Evolutionary conservation across 35 echinoderm and acorn worm genomes (phyloP), one percentile per base, ranked within the genome.

Genomic region (Strongylocentrotus purpuratus): DNA sequence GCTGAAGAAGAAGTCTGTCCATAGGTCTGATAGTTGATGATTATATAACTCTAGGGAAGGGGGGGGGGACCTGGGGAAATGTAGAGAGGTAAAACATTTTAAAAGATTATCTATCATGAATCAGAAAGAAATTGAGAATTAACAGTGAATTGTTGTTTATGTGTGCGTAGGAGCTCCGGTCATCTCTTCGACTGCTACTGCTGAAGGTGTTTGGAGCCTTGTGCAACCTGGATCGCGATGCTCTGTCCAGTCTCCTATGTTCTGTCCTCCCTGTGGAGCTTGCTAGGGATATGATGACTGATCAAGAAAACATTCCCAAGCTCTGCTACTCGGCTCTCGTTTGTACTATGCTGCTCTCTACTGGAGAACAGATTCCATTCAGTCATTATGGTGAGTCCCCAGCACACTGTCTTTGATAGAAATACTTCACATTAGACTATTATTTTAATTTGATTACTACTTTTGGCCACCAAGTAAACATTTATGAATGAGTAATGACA

Each of bases 221-320:
- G 32, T 99, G 98, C 85, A 96, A 95, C 28, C 92, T 98, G 28
- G 98, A 99, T 61, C 41, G 87, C 4, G 86, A 48, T 12, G 95
- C 95, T 32, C 45, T 98, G 2, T 98, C 97, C n/a, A 86, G 97
- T 88, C 97, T 99, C 13, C 92, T 99, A 28, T 71, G 52, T 14
- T 98, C 98, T 10, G 93, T 99, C 17, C 94, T 99, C 28, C 97
- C 96, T 0, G 96, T 99, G 28, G 98, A 99, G 91, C 46, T 99
- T 31, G 98, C 97, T 41, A 58, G 98, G 33, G 98, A 99, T 91
- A 95, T 98, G 97, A 91, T 93, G 59, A 96, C 98, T 1, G 97
- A 99, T 45, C 95, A 92, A 93, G 91, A 97, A 32, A 96, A 97
- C 48, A 95, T 96, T 20, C 86, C 95, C 32, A 97, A 97, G 90